Evolutionary conservation across 2,113 vertebrate genomes (phyloP).

Genomic region (Scortum barcoo): DNA sequence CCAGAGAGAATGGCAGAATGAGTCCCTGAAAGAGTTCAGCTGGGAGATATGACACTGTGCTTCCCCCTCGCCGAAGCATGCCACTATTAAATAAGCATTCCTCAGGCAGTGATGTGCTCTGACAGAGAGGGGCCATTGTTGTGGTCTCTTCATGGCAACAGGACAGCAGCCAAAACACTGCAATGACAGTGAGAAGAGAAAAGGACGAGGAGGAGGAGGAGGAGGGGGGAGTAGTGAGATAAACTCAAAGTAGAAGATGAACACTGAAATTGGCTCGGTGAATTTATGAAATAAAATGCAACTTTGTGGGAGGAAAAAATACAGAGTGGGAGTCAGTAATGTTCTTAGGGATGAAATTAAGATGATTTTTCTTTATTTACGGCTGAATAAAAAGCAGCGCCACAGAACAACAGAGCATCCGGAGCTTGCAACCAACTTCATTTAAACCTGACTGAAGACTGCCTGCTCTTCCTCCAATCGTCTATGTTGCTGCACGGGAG

Average conservation of each 20-base stretch:
- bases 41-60: constrained; percentile 60
- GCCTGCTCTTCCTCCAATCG: not conserved
- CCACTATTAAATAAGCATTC: constrained; percentile 78
- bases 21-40: constrained; percentile 63
- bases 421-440: not conserved
- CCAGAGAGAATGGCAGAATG: constrained; percentile 17
- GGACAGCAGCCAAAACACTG: constrained; percentile 75
- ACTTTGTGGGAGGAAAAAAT: not conserved
- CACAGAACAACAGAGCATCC: not conserved
- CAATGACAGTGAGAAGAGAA: constrained; percentile 60
- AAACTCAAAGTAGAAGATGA: constrained; percentile 34
- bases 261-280: constrained; percentile 17
- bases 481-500: not conserved
- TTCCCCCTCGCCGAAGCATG: constrained; percentile 62
- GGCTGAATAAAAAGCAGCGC: not conserved
- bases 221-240: constrained; percentile 32
- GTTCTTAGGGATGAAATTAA: not conserved
- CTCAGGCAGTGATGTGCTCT: constrained; percentile 61
- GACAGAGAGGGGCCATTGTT: constrained; percentile 79
- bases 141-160: constrained; percentile 74
- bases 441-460: not conserved
- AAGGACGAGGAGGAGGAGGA: constrained; percentile 26
- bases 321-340: not conserved
- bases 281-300: constrained; percentile 7
- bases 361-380: not conserved